Evolutionary conservation across 2,797 vertebrate genomes (phyloP).

Genomic region (Streptopelia turtur): DNA sequence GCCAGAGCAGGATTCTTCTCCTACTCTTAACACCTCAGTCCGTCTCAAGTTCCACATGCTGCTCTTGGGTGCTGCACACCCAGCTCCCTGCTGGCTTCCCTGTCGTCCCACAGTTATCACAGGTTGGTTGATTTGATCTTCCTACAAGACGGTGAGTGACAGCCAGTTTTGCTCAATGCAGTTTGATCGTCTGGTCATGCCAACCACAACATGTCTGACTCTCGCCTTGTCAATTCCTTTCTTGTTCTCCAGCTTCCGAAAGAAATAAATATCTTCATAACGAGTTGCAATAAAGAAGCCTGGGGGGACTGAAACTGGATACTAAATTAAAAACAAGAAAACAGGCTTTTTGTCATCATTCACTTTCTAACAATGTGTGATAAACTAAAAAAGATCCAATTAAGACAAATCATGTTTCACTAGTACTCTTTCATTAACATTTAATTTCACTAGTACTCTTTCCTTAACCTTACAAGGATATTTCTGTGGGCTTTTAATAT

Average conservation of each 20-base stretch:
- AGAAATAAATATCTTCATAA: slow-evolving; percentile 46
- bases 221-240: slow-evolving; percentile 42
- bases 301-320: not conserved
- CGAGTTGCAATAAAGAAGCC: not conserved
- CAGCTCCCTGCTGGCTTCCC: not conserved
- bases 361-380: not conserved
- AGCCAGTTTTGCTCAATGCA: slow-evolving; percentile 23
- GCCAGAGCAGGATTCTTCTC: slow-evolving; percentile 33
- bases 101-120: not conserved
- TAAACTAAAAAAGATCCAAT: not conserved
- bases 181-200: slow-evolving; percentile 3
- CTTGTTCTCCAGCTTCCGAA: slow-evolving; percentile 26
- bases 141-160: slow-evolving; percentile 7
- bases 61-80: not conserved
- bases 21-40: slow-evolving; percentile 19
- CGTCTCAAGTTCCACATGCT: slow-evolving; percentile 42
- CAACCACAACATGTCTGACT: slow-evolving; percentile 24
- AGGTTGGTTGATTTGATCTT: slow-evolving; percentile 37
- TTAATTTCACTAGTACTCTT: not conserved
- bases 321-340: not conserved
- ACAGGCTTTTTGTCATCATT: not conserved
- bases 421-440: not conserved
- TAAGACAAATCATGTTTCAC: not conserved
- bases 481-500: not conserved
- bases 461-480: not conserved